Base-by-base conservation (phyloP, 2,797 vertebrate species). In the Phataginus tricuspis region DNA sequence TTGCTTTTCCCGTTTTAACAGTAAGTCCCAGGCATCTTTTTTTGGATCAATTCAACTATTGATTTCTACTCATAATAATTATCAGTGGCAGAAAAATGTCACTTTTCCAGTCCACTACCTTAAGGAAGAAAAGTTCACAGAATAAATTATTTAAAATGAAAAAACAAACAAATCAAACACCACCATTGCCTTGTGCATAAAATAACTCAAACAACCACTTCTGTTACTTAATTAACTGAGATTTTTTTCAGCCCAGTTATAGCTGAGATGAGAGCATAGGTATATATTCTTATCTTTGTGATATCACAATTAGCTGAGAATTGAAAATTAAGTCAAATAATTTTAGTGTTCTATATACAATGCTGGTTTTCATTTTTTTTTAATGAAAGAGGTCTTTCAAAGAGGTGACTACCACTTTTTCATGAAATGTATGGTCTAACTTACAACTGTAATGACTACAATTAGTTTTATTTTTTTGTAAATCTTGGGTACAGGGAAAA, bases 31-130 rank as follows among this genome's bases (percentile, higher is more conserved):
- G 23, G 39, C 89, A 77, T 93, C 59, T 87, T 63, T 92, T 80
- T 72, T 25, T 82, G 25, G 66, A 87, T 90, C 84, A 90, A 93
- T 94, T 96, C 94, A 96, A 92, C 84, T 68, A 96, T 45, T 93
- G 90, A 96, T 97, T 95, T 96, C 57, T 90, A 93, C 29, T 68
- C 25, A 61, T 63, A 71, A 66, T 61, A 45, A 16, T 84, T 94
- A 94, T 59, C 88, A 91, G 84, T 39, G 15, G 34, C 37, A 93
- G 77, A 55, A 88, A 95, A 87, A 74, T 75, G 34, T 49, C 80
- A 72, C 11, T 39, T 90, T 88, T 96, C 90, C 51, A 96, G 64
- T 90, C n/a, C 27, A 88, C 7, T 83, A 82, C 63, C 39, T 57
- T 59, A 51, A 29, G 39, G 37, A 12, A 95, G 39, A 95, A 94